A percentile compares a stretch with the other conserved stretches of the same genome.
Conservation (phyloP, 2,888 invertebrate genomes). For the Tetragonula carbonaria region DNA sequence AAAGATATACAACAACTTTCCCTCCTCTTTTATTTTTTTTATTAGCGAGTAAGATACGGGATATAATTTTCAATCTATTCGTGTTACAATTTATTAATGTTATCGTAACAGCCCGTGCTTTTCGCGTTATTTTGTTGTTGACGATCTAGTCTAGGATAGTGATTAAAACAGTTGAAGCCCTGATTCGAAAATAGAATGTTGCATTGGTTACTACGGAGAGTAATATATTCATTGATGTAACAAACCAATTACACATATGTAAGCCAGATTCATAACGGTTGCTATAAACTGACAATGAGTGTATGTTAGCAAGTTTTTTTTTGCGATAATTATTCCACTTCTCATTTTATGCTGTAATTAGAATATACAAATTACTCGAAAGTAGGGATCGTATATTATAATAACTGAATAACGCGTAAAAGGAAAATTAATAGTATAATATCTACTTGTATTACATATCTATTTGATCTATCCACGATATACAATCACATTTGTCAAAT, state of each 20-base stretch:
- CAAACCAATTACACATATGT: conserved; percentile 38
- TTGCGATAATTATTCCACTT: conserved; percentile 4
- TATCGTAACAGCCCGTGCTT: not conserved
- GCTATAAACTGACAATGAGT: conserved; percentile 11
- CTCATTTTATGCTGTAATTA: not conserved
- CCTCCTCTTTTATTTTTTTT: not conserved
- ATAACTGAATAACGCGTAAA: not conserved
- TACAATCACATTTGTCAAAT: not conserved
- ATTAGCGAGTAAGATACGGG: not conserved
- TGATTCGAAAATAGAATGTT: conserved; percentile 37
- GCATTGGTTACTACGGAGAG: conserved; percentile 37
- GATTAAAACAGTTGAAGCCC: not conserved
- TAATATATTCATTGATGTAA: conserved; percentile 67
- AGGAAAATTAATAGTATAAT: not conserved
- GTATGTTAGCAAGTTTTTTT: not conserved
- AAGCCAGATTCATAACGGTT: conserved; percentile 4
- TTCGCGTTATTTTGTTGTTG: too few species aligned
- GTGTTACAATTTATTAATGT: not conserved
- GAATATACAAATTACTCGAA: not conserved
- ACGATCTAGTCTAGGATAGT: not conserved
- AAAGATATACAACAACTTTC: not conserved
- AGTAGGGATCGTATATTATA: too few species aligned
- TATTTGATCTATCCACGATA: too few species aligned
- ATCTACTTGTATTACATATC: not conserved
- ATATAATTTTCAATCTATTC: not conserved